phyloP scores from a whole-genome alignment of 1,140 invertebrate genomes.

The Trichoplusia ni region DNA sequence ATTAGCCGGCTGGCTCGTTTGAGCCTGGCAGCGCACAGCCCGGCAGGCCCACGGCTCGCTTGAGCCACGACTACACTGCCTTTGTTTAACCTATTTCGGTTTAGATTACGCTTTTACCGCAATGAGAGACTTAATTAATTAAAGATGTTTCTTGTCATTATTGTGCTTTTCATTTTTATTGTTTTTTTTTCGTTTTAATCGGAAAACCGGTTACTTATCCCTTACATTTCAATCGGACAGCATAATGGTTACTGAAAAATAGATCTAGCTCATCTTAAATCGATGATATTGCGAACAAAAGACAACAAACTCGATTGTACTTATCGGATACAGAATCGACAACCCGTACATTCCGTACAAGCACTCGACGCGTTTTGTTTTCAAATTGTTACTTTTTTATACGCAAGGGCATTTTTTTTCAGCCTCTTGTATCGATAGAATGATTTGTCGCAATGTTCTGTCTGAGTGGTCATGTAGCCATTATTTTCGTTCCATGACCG shows the following conservation, averaged over 20 bases:
- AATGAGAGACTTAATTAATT: slow-evolving; percentile 72
- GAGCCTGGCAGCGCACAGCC: slow-evolving; percentile 41
- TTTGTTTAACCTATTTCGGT: slow-evolving; percentile 80
- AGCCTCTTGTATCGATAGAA: slow-evolving; percentile 6
- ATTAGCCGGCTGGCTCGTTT: slow-evolving; percentile 70
- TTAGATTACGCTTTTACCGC: slow-evolving; percentile 74
- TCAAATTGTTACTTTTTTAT: slow-evolving; percentile 7
- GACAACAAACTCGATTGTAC: background rate
- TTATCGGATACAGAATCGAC: background rate
- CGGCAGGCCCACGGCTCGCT: slow-evolving; percentile 53
- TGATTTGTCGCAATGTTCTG: slow-evolving; percentile 20
- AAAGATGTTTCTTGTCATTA: slow-evolving; percentile 41
- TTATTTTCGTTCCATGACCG: slow-evolving; percentile 52
- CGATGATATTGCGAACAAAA: too few relatives aligned
- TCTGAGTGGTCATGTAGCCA: slow-evolving; percentile 30
- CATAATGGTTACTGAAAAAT: too few relatives aligned
- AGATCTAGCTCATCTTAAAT: too few relatives aligned
- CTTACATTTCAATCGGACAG: background rate
- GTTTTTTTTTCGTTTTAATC: background rate
- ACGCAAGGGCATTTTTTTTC: slow-evolving; percentile 3
- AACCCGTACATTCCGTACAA: background rate
- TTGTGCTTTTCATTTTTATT: slow-evolving; percentile 14
- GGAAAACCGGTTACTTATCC: background rate
- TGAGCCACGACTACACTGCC: slow-evolving; percentile 52
- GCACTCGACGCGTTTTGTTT: slow-evolving; percentile 53